Evolutionary conservation across 2,888 invertebrate species (phyloP).

Genomic region (Epinotia brunnichana): DNA sequence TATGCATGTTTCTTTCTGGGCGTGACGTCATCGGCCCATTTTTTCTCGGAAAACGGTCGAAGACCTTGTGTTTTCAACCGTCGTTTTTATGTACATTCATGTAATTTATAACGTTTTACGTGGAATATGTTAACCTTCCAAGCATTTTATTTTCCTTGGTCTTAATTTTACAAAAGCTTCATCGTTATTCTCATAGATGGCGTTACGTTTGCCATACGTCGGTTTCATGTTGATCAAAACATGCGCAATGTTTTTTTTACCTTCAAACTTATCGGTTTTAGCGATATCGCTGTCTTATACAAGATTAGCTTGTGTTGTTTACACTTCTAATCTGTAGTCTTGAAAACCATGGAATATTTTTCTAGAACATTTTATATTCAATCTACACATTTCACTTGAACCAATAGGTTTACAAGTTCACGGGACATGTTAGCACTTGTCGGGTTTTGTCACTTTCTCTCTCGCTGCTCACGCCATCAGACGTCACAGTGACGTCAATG

Average conservation of each 20-base stretch:
- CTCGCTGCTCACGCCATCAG: constrained; percentile 65
- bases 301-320: constrained; percentile 38
- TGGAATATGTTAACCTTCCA: constrained; percentile 22
- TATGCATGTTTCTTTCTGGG: constrained; percentile 37
- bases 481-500: constrained; percentile 72
- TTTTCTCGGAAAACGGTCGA: constrained; percentile 36
- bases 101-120: constrained; percentile 26
- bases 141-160: constrained; percentile 12
- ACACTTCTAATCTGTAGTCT: constrained; percentile 21
- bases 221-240: constrained; percentile 25
- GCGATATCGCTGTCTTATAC: constrained; percentile 29
- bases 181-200: constrained; percentile 32
- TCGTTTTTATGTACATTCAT: constrained; percentile 19
- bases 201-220: constrained; percentile 20
- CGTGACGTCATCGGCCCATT: constrained; percentile 38
- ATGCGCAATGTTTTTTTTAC: constrained; percentile 40
- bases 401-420: constrained; percentile 19
- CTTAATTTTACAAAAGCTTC: constrained; percentile 26
- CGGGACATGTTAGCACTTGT: constrained; percentile 23
- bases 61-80: constrained; percentile 39
- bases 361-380: background rate
- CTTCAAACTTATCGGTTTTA: constrained; percentile 37
- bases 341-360: constrained; percentile 18
- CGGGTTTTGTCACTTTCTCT: constrained; percentile 45
- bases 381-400: background rate